Evolutionary conservation across 2,888 invertebrate genomes (phyloP).

Genomic region (Drosophila cognata): DNA sequence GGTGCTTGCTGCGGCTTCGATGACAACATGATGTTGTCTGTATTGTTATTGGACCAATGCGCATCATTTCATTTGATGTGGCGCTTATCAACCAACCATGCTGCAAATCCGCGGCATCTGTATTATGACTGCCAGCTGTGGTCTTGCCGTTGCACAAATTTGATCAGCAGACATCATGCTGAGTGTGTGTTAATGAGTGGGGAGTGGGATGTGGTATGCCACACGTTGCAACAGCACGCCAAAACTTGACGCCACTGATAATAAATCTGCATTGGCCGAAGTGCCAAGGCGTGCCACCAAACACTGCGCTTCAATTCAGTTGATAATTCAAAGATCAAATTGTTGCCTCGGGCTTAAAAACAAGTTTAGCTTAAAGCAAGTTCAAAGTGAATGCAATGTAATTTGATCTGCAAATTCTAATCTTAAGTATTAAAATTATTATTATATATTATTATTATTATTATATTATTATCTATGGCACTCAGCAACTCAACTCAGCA

Average conservation of each 20-base stretch:
- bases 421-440: neutral
- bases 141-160: neutral
- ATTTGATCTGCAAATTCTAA: too few species aligned
- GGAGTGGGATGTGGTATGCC: neutral
- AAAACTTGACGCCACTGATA: neutral
- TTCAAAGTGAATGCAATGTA: too few species aligned
- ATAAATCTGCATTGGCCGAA: neutral
- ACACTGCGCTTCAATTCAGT: neutral
- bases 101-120: constrained; percentile 9
- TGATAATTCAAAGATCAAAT: neutral
- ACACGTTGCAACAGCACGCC: neutral
- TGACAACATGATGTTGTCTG: constrained; percentile 25
- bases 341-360: too few species aligned
- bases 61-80: constrained; percentile 48
- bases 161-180: neutral
- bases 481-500: neutral
- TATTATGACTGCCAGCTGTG: constrained; percentile 1
- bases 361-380: too few species aligned
- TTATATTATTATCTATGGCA: neutral
- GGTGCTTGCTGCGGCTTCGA: constrained; percentile 24
- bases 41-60: constrained; percentile 35
- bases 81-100: constrained; percentile 2
- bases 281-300: neutral
- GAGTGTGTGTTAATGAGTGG: neutral
- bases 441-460: neutral